Percentiles rank a stretch among this genome's conserved stretches.
Conservation (phyloP, 2,888 invertebrate species). For the Xylota segnis region DNA sequence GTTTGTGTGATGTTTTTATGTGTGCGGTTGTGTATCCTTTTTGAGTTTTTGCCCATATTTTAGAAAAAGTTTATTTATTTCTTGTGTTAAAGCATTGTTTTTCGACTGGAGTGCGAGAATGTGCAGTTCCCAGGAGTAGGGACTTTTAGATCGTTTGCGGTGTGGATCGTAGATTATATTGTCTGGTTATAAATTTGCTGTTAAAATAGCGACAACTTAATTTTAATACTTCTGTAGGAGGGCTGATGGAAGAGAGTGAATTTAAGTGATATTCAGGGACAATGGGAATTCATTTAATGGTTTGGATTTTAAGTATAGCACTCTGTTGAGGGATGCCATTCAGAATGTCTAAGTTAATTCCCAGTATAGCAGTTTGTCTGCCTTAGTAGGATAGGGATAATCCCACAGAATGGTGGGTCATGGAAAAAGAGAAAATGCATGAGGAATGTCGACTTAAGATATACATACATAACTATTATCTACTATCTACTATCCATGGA, state of each 20-base stretch:
- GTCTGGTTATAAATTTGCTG: constrained; percentile 41
- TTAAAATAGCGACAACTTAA: constrained; percentile 48
- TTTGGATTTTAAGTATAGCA: background rate
- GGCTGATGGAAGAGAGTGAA: background rate
- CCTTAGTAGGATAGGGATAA: too few species aligned
- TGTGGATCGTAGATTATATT: constrained; percentile 44
- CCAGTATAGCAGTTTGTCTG: too few species aligned
- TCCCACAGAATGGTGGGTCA: too few species aligned
- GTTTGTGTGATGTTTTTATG: constrained; percentile 14
- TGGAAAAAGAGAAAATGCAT: too few species aligned
- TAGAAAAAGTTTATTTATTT: constrained; percentile 51
- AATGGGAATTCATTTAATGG: background rate
- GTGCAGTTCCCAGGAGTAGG: constrained; percentile 5
- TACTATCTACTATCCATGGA: too few species aligned
- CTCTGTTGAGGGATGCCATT: too few species aligned
- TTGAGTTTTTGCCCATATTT: constrained; percentile 39
- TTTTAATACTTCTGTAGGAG: constrained; percentile 30
- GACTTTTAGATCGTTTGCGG: constrained; percentile 37
- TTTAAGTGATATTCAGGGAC: background rate
- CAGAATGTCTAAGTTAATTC: too few species aligned
- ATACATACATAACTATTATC: too few species aligned
- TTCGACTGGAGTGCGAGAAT: background rate
- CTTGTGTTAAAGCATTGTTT: constrained; percentile 18
- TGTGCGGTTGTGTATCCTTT: constrained; percentile 33
- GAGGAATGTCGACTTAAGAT: too few species aligned